Percentiles rank a stretch among this genome's conserved stretches.
phyloP scores from a whole-genome alignment of 1,140 invertebrate genomes.

The Scylla paramamosain region DNA sequence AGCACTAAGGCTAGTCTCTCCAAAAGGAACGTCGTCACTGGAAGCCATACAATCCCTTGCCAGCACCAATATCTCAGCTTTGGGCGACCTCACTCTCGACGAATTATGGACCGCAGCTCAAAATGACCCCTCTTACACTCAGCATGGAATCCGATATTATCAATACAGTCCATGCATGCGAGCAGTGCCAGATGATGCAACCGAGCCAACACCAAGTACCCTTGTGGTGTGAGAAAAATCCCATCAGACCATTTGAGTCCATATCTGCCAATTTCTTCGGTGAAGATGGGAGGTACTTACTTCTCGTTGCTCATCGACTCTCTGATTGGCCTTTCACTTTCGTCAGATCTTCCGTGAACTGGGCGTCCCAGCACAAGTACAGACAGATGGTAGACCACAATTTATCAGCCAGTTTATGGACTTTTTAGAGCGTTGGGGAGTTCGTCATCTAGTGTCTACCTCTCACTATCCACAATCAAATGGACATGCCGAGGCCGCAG shows the following conservation, averaged over 20 bases:
- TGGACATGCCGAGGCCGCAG: constrained; percentile 30
- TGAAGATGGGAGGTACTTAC: constrained; percentile 73
- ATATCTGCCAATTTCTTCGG: constrained; percentile 77
- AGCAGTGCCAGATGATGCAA: no score
- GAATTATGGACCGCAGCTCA: background rate
- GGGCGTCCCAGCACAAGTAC: background rate
- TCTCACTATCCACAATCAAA: constrained; percentile 68
- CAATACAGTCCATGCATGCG: constrained; percentile 73
- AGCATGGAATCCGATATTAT: constrained; percentile 76
- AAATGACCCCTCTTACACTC: constrained; percentile 16
- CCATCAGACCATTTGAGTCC: constrained; percentile 78
- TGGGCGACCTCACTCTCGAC: background rate
- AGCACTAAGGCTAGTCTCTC: background rate
- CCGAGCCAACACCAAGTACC: no score
- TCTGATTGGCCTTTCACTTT: constrained; percentile 62
- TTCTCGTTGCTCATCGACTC: constrained; percentile 77
- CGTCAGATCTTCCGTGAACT: background rate
- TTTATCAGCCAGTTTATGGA: background rate
- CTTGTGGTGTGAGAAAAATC: constrained; percentile 72
- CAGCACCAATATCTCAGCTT: background rate
- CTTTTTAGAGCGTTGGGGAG: background rate
- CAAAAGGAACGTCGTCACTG: background rate
- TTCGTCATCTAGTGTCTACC: background rate
- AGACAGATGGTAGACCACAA: background rate
- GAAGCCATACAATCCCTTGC: background rate